phyloP scores from a whole-genome alignment of 2,888 invertebrate species.

The Conchocele bisecta region DNA sequence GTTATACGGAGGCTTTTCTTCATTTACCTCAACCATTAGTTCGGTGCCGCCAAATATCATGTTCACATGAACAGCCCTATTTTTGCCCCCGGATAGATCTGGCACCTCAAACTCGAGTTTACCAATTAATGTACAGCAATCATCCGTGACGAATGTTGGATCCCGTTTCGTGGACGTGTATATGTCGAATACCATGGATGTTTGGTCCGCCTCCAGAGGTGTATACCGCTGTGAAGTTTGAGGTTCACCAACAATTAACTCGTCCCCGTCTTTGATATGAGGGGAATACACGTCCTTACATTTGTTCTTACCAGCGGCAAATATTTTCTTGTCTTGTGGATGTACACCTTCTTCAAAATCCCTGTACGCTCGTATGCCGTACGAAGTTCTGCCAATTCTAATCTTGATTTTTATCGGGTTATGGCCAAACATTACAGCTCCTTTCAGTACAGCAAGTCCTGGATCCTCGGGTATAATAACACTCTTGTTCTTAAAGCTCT shows the following conservation, averaged over 20 bases:
- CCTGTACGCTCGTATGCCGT: slow-evolving; percentile 52
- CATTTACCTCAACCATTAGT: slow-evolving; percentile 55
- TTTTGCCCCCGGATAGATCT: slow-evolving; percentile 37
- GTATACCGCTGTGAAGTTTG: slow-evolving; percentile 51
- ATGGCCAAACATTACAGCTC: slow-evolving; percentile 64
- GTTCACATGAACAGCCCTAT: slow-evolving; percentile 48
- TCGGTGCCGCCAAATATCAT: slow-evolving; percentile 65
- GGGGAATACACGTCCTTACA: slow-evolving; percentile 59
- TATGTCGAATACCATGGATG: slow-evolving; percentile 49
- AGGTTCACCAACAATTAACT: slow-evolving; percentile 46
- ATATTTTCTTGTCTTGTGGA: slow-evolving; percentile 40
- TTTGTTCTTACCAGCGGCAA: slow-evolving; percentile 39
- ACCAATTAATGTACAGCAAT: slow-evolving; percentile 50
- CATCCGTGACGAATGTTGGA: slow-evolving; percentile 56
- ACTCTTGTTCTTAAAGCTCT: slow-evolving; percentile 40
- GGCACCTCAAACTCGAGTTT: slow-evolving; percentile 55
- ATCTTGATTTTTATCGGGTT: slow-evolving; percentile 53
- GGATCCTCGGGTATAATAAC: slow-evolving; percentile 63
- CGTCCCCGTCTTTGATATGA: slow-evolving; percentile 57
- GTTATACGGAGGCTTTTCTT: no score
- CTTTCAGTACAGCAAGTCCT: slow-evolving; percentile 64
- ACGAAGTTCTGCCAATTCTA: slow-evolving; percentile 56
- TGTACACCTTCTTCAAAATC: slow-evolving; percentile 52
- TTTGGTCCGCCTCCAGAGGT: slow-evolving; percentile 49
- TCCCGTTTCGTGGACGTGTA: slow-evolving; percentile 51